A percentile compares a stretch with the other conserved stretches of the same genome.
Conservation (phyloP, 2,113 vertebrate species). For the Narcine bancroftii region DNA sequence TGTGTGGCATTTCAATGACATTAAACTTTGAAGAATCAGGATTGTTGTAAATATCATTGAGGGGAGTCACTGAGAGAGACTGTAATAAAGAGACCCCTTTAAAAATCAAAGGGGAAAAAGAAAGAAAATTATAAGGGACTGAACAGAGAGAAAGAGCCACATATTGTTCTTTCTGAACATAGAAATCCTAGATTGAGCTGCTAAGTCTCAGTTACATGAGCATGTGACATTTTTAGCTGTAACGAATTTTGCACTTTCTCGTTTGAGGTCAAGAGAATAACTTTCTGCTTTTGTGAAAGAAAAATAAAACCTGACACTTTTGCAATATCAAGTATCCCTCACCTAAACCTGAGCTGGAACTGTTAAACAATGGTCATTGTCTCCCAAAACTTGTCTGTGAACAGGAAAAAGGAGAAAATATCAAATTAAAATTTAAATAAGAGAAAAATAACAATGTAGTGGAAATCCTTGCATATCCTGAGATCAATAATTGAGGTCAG, state of each 20-base stretch:
- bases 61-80: no score
- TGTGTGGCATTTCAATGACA: not conserved
- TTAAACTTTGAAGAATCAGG: not conserved
- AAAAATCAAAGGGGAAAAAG: conserved; percentile 10
- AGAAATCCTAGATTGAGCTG: not conserved
- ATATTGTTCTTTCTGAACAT: not conserved
- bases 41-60: conserved; percentile 9
- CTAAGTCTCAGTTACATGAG: not conserved
- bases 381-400: not conserved
- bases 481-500: not conserved
- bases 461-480: not conserved
- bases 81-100: not conserved
- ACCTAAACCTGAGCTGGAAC: not conserved
- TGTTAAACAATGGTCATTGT: not conserved
- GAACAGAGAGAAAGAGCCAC: not conserved
- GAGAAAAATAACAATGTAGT: not conserved
- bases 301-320: not conserved
- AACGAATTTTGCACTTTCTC: not conserved
- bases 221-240: not conserved
- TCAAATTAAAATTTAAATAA: not conserved
- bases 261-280: not conserved
- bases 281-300: not conserved
- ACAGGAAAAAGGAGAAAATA: not conserved
- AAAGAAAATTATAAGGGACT: not conserved
- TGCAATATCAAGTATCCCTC: not conserved